Base-by-base conservation (phyloP, 2,888 invertebrate genomes). In the Agrypnus murinus region DNA sequence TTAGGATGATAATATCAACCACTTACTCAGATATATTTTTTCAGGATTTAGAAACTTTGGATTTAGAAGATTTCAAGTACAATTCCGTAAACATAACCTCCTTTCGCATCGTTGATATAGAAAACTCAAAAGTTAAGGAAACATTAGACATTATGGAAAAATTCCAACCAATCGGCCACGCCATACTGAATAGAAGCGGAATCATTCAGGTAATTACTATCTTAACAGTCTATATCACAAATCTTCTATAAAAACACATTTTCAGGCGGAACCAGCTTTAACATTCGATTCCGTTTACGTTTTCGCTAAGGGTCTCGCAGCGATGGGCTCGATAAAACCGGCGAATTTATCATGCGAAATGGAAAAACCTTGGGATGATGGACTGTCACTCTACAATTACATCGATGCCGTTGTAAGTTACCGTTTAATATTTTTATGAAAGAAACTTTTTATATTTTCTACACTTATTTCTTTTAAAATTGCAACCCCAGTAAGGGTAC, bases 11-110 rank as follows among this genome's bases (percentile, higher is more conserved):
- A n/a, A n/a, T n/a, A n/a, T n/a, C n/a, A n/a, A n/a, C n/a, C n/a
- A n/a, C n/a, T n/a, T n/a, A n/a, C n/a, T n/a, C n/a, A n/a, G n/a
- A n/a, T n/a, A n/a, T n/a, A n/a, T 40, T 40, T 12, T 72, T 72
- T 32, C 79, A 95, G 95, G 95, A 95, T 80, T 90, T 95, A 82
- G 95, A 95, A 82, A 91, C 95, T 9, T 95, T 93, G 80, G 95
- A 95, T 80, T 86, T 96, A 72, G 95, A 95, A 84, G 95, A 95
- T 82, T 97, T 96, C 85, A 94, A 94, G 82, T 96, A 97, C 87
- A 97, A 97, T 82, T 92, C 93, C 48, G 96, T 97, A 43, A 97
- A 97, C 85, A 95, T 97, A 87, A 97, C 96, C n/a, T 95, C 96
- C 0, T 97, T 96, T 88, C 89, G 97, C 48, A 87, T 97, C 74